Evolutionary conservation across 2,888 invertebrate species (phyloP).

Genomic region (Apodemia mormo): DNA sequence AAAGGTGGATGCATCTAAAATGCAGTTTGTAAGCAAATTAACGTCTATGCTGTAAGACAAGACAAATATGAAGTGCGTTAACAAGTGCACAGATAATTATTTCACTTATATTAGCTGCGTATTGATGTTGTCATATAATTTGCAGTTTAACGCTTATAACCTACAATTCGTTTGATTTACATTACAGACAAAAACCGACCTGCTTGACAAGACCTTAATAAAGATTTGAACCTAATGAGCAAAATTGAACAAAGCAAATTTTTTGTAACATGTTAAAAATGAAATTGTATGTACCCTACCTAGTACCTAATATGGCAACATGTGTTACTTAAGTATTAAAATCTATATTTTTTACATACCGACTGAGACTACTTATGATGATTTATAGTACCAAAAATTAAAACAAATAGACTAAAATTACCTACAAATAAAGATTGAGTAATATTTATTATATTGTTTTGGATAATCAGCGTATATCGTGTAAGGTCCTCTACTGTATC

Average conservation of each 20-base stretch:
- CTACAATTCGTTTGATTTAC: neutral
- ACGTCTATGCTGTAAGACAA: neutral
- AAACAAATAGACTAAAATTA: neutral
- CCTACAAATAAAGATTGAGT: neutral
- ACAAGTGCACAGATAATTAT: neutral
- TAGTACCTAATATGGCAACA: neutral
- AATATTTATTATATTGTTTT: neutral
- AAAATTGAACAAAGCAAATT: neutral
- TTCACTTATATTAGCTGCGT: neutral
- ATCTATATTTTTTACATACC: neutral
- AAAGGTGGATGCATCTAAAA: no score
- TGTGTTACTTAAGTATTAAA: neutral
- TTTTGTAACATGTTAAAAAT: neutral
- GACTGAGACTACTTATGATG: neutral
- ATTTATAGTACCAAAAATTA: neutral
- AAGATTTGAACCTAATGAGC: neutral
- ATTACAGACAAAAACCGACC: neutral
- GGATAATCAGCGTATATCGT: slow-evolving; percentile 17
- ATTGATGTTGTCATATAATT: neutral
- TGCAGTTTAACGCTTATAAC: neutral
- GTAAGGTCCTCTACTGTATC: slow-evolving; percentile 41
- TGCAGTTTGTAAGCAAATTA: no score
- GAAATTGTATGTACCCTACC: neutral
- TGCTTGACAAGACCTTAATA: neutral
- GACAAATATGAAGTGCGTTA: neutral